Evolutionary conservation across 2,888 invertebrate genomes (phyloP).

Genomic region (Sinhomidia bicolor): DNA sequence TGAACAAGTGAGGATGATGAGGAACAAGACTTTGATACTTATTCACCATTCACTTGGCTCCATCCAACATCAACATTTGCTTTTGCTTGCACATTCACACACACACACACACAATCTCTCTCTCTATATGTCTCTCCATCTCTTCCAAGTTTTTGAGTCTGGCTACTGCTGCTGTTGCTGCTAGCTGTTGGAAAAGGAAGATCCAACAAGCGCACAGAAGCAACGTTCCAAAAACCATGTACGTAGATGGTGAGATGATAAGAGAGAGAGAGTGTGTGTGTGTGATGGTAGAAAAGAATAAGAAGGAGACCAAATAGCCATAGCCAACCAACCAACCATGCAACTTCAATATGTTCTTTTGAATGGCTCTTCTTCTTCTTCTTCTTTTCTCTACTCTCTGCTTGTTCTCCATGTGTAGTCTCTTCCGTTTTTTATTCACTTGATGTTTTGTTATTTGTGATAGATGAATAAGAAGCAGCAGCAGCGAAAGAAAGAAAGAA

Average conservation of each 20-base stretch:
- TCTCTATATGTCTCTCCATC: too few relatives aligned
- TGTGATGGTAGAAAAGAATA: background rate
- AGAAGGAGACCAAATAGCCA: constrained; percentile 11
- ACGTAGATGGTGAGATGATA: constrained; percentile 38
- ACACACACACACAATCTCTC: background rate
- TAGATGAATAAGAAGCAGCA: background rate
- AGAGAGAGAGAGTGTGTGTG: background rate
- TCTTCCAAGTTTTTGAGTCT: background rate
- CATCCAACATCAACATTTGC: background rate
- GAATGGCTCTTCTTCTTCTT: constrained; percentile 24
- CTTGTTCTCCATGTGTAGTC: constrained; percentile 36
- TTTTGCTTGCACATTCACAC: background rate
- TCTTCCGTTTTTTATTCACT: constrained; percentile 25
- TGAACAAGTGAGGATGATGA: constrained; percentile 62
- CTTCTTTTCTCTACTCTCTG: background rate
- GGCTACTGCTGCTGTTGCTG: too few relatives aligned
- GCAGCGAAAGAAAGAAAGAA: background rate
- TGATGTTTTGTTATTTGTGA: background rate
- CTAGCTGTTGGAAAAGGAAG: background rate
- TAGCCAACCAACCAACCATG: constrained; percentile 38
- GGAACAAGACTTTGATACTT: constrained; percentile 50
- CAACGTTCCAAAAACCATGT: background rate
- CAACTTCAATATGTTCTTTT: constrained; percentile 50
- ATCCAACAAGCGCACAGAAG: background rate
- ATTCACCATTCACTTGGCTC: constrained; percentile 35